Evolutionary conservation across 2,797 vertebrate species (phyloP), one percentile per base, ranked within the genome.

Genomic region (Valencia hispanica): DNA sequence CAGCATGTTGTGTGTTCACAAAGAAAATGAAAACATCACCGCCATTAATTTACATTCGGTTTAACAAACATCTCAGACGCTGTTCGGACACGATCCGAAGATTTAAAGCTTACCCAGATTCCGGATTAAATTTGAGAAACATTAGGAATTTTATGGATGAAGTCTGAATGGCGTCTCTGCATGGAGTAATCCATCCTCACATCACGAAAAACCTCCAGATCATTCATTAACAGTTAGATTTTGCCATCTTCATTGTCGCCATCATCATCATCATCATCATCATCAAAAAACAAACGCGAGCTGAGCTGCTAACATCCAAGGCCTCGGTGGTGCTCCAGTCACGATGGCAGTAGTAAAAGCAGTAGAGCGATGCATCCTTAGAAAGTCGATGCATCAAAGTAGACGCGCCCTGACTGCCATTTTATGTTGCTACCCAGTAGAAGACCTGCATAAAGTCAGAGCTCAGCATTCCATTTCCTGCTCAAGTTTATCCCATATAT

Each of bases 1-100:
- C 83, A 79, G 94, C 94, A 94, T 94, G 94, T 86, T 93, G 82
- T 94, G 79, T 94, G 88, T 93, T 93, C 82, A 93, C 88, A 78
- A 76, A 91, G 74, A 83, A 86, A 85, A 87, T n/a, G n/a, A n/a
- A n/a, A n/a, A n/a, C n/a, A n/a, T n/a, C 88, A 90, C 66, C 84
- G 85, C 74, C 5, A 10, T 59, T 72, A 74, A 84, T 84, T 71
- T 84, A 70, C n/a, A 73, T 92, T 88, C 88, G 79, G 74, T 89
- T 91, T 93, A 88, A 94, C 88, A 80, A 86, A 72, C 75, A 83
- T 83, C 81, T 80, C 74, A 77, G 78, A 87, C 84, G 88, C 88
- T 48, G 36, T 91, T 92, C 91, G 93, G 92, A 93, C 85, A 15
- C 74, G 82, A 36, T 11, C 34, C 5, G 18, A 0, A 15, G 61